Evolutionary conservation across 1,140 invertebrate species (phyloP), one percentile per base, ranked within the genome.

Genomic region (Bombus superbus): DNA sequence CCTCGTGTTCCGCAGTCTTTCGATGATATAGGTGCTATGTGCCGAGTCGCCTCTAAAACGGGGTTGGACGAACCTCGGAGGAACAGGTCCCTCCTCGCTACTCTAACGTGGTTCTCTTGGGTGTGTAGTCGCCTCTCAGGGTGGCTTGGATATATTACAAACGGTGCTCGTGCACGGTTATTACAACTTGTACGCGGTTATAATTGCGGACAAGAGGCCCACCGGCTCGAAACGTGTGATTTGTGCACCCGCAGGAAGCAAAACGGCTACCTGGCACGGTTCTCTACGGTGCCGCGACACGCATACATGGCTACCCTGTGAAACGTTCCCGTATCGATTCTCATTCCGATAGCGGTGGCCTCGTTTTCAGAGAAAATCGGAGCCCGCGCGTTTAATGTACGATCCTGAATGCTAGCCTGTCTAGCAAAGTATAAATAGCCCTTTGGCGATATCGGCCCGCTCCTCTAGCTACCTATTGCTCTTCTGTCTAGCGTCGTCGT

Each of bases 91-190:
- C 68, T 28, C 3, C 13, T 35, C 59, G 44, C 10, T 40, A 32
- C 18, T 81, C 57, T 66, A 40, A 76, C 62, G 79, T 73, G 81
- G 86, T 57, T 87, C 64, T 28, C 40, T 40, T n/a, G 28, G 44
- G 3, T 42, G 59, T 76, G 78, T 66, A 69, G 62, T 74, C 85
- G 88, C 84, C 75, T 77, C 75, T 68, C 88, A 83, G 89, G 89
- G 88, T 90, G 89, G 89, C 86, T 88, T 88, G 89, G 86, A 90
- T 90, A 88, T 90, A 90, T 90, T 90, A 90, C 89, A 88, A 82
- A 76, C 69, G 77, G 85, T 72, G 69, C 53, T 57, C 82, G 88
- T 83, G 69, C 79, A 87, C 86, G 72, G 88, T 90, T 90, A 90
- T 90, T 90, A 90, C 86, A 88, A 71, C 73, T 66, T 78, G 78